Evolutionary conservation across 2,113 vertebrate genomes (phyloP), one percentile per base, ranked within the genome.

Genomic region (Burhinus bistriatus): DNA sequence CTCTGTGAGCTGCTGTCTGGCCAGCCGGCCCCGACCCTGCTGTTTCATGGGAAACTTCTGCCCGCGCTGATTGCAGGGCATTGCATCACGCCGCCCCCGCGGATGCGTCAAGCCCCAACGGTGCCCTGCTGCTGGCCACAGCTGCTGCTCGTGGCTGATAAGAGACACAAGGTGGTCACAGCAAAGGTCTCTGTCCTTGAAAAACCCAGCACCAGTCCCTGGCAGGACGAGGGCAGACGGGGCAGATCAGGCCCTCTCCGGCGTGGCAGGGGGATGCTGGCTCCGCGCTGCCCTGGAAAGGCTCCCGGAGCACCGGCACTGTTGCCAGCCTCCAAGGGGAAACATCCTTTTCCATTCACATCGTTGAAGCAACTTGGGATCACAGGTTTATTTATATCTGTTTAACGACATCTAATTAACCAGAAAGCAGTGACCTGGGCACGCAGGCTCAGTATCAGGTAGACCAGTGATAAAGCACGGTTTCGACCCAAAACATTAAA

Each of bases 271-370:
- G 38, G 30, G 21, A 21, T 17, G 59, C 34, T 15, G 59, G 45
- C 71, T 77, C 62, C 7, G 7, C 1, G 3, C 29, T 25, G 34
- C 29, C 44, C 57, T 23, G 72, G 20, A 27, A 23, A 23, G 47
- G 55, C 34, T 76, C 57, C 29, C 26, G 5, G 34, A 70, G 34
- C 65, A 17, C 25, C 5, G 1, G 9, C 21, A 1, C 42, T 6
- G 11, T 2, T n/a, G 40, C 30, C 15, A 1, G 14, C 32, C 10
- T 2, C 27, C 55, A 5, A 0, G 1, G 40, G 64, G 47, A n/a
- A n/a, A 30, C 2, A 3, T 44, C 11, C 22, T 29, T 38, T 12
- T 19, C 59, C 20, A 0, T 22, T 57, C 11, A 3, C 8, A 3
- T 6, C 2, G 5, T 2, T 20, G 6, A 26, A 49, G 11, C 21